Base-by-base conservation (phyloP, 2,888 invertebrate genomes). In the Acheta domesticus region DNA sequence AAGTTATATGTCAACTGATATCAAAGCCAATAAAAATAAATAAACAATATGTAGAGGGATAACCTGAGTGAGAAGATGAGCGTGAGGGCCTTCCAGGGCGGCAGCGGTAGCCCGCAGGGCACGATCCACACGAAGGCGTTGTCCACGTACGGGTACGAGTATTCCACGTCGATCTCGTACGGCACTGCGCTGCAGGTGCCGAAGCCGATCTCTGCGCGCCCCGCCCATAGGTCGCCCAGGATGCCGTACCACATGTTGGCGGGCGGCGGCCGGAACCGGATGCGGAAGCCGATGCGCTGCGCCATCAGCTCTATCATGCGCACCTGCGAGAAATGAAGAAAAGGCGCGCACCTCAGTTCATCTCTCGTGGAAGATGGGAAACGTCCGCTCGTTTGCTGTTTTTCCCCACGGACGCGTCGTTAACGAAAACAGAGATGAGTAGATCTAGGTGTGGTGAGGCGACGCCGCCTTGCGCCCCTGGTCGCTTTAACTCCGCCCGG, bases 351-450 rank as follows among this genome's bases (percentile, higher is more conserved):
- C 19, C 62, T 16, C 19, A 62, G 14, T 19, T 2, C 0, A 19
- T 2, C 19, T 62, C 23, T 23, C 2, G 5, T 36, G 5, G 36
- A 36, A 1, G 11, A 36, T 36, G 1, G 4, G 8, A 36, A 36
- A 36, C 36, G 8, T 8, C 36, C 5, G 36, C 8, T 5, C 36
- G 11, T 36, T 8, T 36, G 1, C 36, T 36, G 36, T 1, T 1
- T 36, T 36, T 8, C 5, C 8, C 36, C 1, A 8, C 8, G 36
- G 11, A 5, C 36, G 11, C 5, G 8, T 8, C 36, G 36, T 36
- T 36, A 36, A 1, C 0, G 36, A 1, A 1, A 36, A 8, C 36
- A 8, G 11, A 1, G 4, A 1, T 36, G 0, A 0, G 36, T 36
- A 36, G 8, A 36, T 36, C 8, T 36, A 4, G 23, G 23, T n/a